These are phyloP conservation scores for Pardalotus punctatus DNA, from an alignment of 2,113 vertebrate species.

Conservation along the genomic window DNA sequence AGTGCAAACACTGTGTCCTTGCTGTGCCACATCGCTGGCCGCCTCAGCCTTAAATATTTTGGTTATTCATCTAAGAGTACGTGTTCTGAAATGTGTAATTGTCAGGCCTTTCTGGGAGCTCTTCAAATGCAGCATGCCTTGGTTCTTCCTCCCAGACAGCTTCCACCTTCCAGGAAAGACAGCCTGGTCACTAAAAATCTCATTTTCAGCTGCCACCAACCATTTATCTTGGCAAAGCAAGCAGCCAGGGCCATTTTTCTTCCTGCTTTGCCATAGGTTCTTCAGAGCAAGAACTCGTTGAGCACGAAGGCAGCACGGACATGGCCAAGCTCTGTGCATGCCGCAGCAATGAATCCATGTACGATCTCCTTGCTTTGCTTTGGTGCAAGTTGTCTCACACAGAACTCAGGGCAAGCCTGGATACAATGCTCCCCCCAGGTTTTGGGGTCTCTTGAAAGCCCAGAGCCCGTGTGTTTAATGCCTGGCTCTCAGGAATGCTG, in stretches of 20 bases:
- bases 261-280: background rate
- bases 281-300: background rate
- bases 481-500: background rate
- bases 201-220: background rate
- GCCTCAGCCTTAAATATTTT: background rate
- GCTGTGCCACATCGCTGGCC: background rate
- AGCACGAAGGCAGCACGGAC: rapidly evolving
- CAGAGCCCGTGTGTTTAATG: conserved; percentile 54
- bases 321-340: background rate
- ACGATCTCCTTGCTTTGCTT: background rate
- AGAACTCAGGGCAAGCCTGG: conserved; percentile 68
- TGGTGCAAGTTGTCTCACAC: conserved; percentile 65
- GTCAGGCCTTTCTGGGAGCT: background rate
- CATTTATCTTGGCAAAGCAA: background rate
- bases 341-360: background rate
- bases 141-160: background rate
- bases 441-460: conserved; percentile 66
- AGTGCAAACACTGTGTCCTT: background rate
- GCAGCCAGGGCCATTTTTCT: background rate
- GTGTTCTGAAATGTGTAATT: background rate
- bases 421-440: rapidly evolving
- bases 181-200: background rate
- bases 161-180: background rate
- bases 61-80: background rate
- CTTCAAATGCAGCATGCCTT: background rate